phyloP scores from a whole-genome alignment of 1,140 invertebrate genomes.

The Aphaenogaster rudis region DNA sequence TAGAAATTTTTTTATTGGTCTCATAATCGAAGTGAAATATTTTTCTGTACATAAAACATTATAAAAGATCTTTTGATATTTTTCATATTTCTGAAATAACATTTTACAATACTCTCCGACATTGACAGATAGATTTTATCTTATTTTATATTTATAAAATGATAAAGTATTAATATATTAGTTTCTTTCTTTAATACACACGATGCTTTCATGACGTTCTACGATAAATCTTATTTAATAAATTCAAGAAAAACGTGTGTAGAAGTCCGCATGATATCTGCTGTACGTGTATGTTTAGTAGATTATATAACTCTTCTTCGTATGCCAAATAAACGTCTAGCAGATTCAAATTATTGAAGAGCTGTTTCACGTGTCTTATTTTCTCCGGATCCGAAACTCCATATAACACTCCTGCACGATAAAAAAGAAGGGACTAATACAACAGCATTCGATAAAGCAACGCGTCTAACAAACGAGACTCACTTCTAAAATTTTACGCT shows the following conservation, averaged over 20 bases:
- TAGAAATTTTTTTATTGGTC: too few relatives aligned
- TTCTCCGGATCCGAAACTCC: conserved; percentile 91
- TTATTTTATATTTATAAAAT: neutral
- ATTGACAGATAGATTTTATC: neutral
- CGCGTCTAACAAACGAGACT: conserved; percentile 1
- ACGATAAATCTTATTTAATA: conserved; percentile 93
- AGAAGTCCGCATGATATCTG: conserved; percentile 93
- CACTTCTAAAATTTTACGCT: conserved; percentile 92
- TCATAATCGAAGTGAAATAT: neutral
- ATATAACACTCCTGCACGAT: conserved; percentile 90
- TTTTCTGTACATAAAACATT: conserved; percentile 11
- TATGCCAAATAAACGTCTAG: conserved; percentile 93
- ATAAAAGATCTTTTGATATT: neutral
- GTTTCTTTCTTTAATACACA: neutral
- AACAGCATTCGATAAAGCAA: neutral
- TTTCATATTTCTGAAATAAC: neutral
- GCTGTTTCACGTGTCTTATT: conserved; percentile 91
- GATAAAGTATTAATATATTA: neutral
- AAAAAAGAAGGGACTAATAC: conserved; percentile 24
- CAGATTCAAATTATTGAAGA: conserved; percentile 94
- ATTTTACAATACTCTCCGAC: neutral
- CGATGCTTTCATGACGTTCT: conserved; percentile 86
- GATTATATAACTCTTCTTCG: conserved; percentile 89
- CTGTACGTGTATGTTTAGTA: conserved; percentile 92
- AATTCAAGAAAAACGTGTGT: conserved; percentile 93